These are phyloP conservation scores for Philhelius pedissequus DNA, from an alignment of 2,888 invertebrate genomes.

Conservation along the genomic window DNA sequence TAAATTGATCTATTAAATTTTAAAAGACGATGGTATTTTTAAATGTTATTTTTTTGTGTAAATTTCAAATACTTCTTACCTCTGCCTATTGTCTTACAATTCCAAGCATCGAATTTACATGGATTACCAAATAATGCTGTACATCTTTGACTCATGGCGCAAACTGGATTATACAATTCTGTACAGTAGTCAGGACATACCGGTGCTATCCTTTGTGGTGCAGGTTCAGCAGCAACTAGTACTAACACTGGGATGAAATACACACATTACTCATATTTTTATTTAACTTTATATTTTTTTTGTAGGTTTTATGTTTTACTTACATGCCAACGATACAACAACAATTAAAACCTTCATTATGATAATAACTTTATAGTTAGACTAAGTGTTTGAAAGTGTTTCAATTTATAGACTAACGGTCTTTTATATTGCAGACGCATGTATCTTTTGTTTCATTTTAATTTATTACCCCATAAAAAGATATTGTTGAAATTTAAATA, in stretches of 20 bases:
- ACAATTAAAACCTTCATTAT: background rate
- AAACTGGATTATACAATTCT: slow-evolving; percentile 1
- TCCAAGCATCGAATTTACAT: slow-evolving; percentile 26
- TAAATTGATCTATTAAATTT: too few relatives aligned
- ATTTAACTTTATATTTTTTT: background rate
- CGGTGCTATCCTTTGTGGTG: accelerated
- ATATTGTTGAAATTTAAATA: background rate
- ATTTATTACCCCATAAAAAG: background rate
- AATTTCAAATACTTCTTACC: background rate
- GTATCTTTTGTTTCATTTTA: background rate
- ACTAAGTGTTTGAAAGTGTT: background rate
- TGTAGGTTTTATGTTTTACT: background rate
- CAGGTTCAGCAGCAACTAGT: background rate
- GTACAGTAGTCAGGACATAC: slow-evolving; percentile 23
- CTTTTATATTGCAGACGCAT: background rate
- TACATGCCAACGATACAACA: background rate
- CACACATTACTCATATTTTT: too few relatives aligned
- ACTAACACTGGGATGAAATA: background rate
- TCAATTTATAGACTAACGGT: background rate
- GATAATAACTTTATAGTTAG: background rate
- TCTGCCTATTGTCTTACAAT: background rate
- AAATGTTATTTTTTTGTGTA: background rate
- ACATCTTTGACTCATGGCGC: background rate
- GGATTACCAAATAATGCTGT: slow-evolving; percentile 10
- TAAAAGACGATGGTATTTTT: too few relatives aligned